Percentiles rank a stretch among this genome's conserved stretches.
phyloP scores from a whole-genome alignment of 1,140 invertebrate species.

The Harlomillsia oculata region DNA sequence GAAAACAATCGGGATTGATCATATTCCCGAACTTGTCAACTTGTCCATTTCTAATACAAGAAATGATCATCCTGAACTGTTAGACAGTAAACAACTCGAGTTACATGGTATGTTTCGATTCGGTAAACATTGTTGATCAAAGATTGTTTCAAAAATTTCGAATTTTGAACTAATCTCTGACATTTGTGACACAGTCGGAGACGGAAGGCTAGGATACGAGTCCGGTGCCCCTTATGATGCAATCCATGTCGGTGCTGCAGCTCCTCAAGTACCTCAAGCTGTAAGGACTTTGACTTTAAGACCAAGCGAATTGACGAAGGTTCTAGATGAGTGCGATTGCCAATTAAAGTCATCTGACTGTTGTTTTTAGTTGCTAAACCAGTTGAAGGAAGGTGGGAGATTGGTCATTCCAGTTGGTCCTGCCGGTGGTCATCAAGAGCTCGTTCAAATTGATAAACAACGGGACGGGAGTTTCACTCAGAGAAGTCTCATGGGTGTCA shows the following conservation, averaged over 20 bases:
- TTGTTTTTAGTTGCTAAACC: conserved; percentile 26
- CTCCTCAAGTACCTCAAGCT: conserved; percentile 5
- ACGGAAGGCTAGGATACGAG: conserved; percentile 48
- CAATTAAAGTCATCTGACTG: too few species aligned
- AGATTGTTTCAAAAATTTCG: not conserved
- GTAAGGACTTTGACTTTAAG: too few species aligned
- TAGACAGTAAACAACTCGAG: conserved; percentile 40
- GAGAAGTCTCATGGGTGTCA: conserved; percentile 81
- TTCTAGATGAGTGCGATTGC: too few species aligned
- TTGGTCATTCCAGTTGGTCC: conserved; percentile 85
- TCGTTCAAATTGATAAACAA: conserved; percentile 78
- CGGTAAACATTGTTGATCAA: not conserved
- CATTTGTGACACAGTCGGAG: conserved; percentile 46
- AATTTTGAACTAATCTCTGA: not conserved
- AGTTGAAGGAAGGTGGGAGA: conserved; percentile 21
- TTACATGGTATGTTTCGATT: conserved; percentile 42
- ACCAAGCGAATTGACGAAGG: too few species aligned
- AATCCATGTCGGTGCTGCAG: conserved; percentile 50
- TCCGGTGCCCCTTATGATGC: conserved; percentile 51
- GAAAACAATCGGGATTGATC: conserved; percentile 52
- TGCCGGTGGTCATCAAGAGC: conserved; percentile 65
- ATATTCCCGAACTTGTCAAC: conserved; percentile 50
- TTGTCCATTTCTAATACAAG: conserved; percentile 47
- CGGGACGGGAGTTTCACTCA: conserved; percentile 63
- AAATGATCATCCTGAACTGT: conserved; percentile 42